Base-by-base conservation (phyloP, 2,888 invertebrate species). In the Patella ulyssiponensis region DNA sequence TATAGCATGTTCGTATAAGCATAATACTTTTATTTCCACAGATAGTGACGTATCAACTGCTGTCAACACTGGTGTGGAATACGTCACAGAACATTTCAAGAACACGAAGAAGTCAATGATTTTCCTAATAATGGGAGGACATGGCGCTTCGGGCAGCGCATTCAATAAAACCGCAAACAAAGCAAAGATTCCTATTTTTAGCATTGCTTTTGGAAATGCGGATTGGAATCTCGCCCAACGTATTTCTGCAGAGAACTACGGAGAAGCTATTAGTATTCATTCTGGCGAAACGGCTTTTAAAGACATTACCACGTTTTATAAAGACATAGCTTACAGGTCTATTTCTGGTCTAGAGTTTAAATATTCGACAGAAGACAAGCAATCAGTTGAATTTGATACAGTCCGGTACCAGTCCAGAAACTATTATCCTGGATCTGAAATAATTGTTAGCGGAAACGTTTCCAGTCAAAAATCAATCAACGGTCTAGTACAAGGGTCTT, bases 81-180 rank as follows among this genome's bases (percentile, higher is more conserved):
- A 23, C 64, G 23, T 64, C 64, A 20, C 20, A 11, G 64, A 64
- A 20, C 23, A 64, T 64, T 64, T 23, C 23, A 64, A 64, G 14
- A 64, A 64, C 23, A 64, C 2, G 11, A 64, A 64, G 3, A 64
- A n/a, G 2, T 23, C 64, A 3, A 23, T 64, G 11, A 64, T 64
- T 23, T 64, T 64, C 64, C 23, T 64, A 11, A 20, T 64, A 23
- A 64, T 23, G 12, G 64, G 23, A 3, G 64, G 64, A 23, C 64
- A 64, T 11, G 11, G 20, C 1, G 23, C 23, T 23, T 64, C 64
- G 12, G 23, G 64, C 14, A 64, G 20, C 11, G 14, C 12, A 2
- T 82, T 83, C 73, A 78, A 80, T 11, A 76, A 79, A 14, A 69
- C 53, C 23, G 54, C 78, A 3, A 86, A 86, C 71, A 27, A 64